Conservation (phyloP, 1,140 invertebrate species). For the Aphis gossypii region DNA sequence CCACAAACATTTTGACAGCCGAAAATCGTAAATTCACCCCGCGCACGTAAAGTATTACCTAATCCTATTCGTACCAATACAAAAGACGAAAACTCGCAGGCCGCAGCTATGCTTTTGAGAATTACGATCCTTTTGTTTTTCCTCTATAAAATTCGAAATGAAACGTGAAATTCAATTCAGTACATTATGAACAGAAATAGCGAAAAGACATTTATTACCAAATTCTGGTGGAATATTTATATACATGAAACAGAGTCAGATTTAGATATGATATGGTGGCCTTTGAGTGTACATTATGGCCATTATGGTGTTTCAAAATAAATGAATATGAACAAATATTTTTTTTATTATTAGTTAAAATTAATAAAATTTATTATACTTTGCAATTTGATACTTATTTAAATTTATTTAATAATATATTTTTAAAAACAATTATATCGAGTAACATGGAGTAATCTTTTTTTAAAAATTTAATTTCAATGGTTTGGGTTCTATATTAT, state of each 20-base stretch:
- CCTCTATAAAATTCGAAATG: background rate
- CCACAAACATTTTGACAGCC: background rate
- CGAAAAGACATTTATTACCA: background rate
- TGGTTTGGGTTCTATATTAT: background rate
- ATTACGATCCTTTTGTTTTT: background rate
- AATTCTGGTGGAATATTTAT: background rate
- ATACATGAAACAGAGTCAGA: too few species aligned
- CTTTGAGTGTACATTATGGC: background rate
- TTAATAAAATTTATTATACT: background rate
- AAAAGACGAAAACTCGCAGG: background rate
- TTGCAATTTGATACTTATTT: background rate
- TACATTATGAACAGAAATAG: background rate
- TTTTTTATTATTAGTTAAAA: background rate
- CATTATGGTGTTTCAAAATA: background rate
- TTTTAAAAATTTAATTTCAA: background rate
- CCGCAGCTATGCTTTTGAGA: background rate
- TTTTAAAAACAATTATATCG: background rate
- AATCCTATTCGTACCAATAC: background rate
- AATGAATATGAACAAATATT: background rate
- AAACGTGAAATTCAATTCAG: background rate
- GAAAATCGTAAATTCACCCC: background rate
- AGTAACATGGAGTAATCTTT: too few species aligned
- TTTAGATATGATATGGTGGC: background rate
- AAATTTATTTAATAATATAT: background rate
- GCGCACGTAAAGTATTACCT: background rate